Percentiles rank a stretch among this genome's conserved stretches.
Evolutionary conservation across 1,140 invertebrate genomes (phyloP).

Genomic region (Sminthurinus signatus): DNA sequence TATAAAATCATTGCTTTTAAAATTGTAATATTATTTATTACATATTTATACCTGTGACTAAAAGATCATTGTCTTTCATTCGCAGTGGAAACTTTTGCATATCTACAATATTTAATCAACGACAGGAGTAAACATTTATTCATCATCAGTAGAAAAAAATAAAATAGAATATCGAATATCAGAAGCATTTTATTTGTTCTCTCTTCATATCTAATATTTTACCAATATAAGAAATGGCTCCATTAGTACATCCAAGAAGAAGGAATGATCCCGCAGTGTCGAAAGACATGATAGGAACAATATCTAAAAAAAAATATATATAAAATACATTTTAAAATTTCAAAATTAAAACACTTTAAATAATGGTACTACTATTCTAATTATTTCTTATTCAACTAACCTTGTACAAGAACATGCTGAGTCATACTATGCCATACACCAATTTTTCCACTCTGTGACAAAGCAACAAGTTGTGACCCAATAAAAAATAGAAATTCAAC

Average conservation of each 20-base stretch:
- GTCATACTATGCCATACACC: slow-evolving; percentile 93
- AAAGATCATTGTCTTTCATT: slow-evolving; percentile 97
- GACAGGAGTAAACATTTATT: background rate
- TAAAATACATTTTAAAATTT: too few relatives aligned
- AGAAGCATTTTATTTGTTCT: too few relatives aligned
- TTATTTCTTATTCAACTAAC: too few relatives aligned
- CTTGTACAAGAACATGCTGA: slow-evolving; percentile 92
- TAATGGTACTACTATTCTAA: too few relatives aligned
- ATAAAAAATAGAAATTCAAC: slow-evolving; percentile 97
- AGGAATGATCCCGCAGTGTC: slow-evolving; percentile 94
- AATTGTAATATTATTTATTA: too few relatives aligned
- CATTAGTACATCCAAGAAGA: slow-evolving; percentile 88
- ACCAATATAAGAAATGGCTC: slow-evolving; percentile 97
- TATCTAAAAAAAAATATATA: too few relatives aligned
- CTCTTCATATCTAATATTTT: slow-evolving; percentile 39
- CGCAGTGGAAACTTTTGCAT: slow-evolving; percentile 98
- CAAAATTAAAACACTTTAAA: too few relatives aligned
- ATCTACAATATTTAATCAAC: slow-evolving; percentile 55
- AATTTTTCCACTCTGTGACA: slow-evolving; percentile 90
- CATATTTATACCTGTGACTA: slow-evolving; percentile 59
- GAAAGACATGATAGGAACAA: slow-evolving; percentile 88
- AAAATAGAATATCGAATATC: background rate
- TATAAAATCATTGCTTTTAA: too few relatives aligned
- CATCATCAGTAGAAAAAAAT: background rate
- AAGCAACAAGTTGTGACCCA: slow-evolving; percentile 89